Conservation (phyloP, 2,797 vertebrate species). For the Xiphorhynchus erythropygius region DNA sequence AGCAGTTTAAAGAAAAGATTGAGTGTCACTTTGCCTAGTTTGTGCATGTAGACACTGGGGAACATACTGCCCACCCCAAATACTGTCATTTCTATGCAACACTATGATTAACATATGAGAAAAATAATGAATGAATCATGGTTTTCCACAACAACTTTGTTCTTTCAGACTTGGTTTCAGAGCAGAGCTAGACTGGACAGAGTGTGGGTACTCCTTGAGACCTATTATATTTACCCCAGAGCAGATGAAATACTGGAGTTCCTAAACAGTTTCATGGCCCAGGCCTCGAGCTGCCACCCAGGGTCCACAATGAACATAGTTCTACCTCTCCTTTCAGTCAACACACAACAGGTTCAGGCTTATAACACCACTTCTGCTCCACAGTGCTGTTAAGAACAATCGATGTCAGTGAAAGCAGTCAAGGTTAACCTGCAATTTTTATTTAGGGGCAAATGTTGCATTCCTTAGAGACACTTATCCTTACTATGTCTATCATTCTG, state of each 20-base stretch:
- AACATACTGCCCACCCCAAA: neutral
- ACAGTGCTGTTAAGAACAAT: too few relatives aligned
- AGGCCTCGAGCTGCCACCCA: neutral
- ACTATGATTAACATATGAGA: neutral
- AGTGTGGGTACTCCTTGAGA: neutral
- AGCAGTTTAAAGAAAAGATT: neutral
- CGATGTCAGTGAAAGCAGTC: neutral
- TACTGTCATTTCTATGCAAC: neutral
- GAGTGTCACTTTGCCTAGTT: neutral
- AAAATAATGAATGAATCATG: accelerated
- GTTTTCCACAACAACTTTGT: neutral
- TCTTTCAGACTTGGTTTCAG: neutral
- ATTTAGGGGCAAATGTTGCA: neutral
- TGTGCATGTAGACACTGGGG: neutral
- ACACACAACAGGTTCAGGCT: too few relatives aligned
- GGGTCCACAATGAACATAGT: too few relatives aligned
- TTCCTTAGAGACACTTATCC: neutral
- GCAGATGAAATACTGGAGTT: neutral
- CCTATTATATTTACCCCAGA: neutral
- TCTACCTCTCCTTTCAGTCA: too few relatives aligned
- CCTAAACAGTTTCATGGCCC: neutral
- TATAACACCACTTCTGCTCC: too few relatives aligned
- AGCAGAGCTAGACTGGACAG: neutral
- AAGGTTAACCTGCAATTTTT: neutral
- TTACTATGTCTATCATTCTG: neutral